Evolutionary conservation across 2,797 vertebrate species (phyloP).

Genomic region (Anomalospiza imberbis): DNA sequence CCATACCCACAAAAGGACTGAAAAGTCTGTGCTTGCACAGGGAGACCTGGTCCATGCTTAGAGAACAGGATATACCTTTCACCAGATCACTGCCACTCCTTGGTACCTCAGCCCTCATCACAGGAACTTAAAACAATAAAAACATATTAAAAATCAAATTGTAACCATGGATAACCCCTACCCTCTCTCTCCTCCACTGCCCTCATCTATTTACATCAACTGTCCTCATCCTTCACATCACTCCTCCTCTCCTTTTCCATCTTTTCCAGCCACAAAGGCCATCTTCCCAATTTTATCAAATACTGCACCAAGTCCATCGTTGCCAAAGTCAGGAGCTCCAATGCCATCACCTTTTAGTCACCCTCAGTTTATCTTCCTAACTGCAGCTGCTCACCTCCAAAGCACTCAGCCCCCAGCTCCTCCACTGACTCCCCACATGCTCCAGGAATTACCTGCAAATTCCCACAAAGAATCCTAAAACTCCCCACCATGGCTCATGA

Average conservation of each 20-base stretch:
- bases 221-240: not conserved
- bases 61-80: not conserved
- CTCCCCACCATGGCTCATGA: fast-evolving
- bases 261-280: not conserved
- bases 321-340: not conserved
- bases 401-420: not conserved
- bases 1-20: not conserved
- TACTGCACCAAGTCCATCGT: not conserved
- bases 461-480: not conserved
- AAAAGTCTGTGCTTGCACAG: not conserved
- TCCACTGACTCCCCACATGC: not conserved
- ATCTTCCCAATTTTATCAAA: not conserved
- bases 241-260: not conserved
- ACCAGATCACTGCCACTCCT: not conserved
- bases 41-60: not conserved
- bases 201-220: not conserved
- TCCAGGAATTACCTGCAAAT: not conserved
- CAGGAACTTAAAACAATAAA: not conserved
- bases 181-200: not conserved
- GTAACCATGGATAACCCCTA: not conserved
- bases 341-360: not conserved
- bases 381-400: not conserved
- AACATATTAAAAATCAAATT: not conserved
- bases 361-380: not conserved
- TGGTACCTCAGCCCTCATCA: not conserved